phyloP scores from a whole-genome alignment of 2,888 invertebrate species.

The Drosophila helvetica region DNA sequence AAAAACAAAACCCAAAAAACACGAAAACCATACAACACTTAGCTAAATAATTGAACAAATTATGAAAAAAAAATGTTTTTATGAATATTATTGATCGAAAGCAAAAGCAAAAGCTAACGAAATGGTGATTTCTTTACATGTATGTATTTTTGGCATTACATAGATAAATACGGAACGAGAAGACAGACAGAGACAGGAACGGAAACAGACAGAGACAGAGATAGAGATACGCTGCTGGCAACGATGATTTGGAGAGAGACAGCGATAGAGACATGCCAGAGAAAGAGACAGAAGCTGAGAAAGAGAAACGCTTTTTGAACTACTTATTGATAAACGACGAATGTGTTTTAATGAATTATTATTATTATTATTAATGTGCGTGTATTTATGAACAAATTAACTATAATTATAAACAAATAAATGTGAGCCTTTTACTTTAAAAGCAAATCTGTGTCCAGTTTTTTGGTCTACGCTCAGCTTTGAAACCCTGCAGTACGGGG shows the following conservation, averaged over 20 bases:
- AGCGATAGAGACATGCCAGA: constrained; percentile 4
- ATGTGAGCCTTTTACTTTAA: constrained; percentile 76
- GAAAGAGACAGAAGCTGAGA: not conserved
- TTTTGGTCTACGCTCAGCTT: too few relatives aligned
- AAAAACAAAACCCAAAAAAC: constrained; percentile 11
- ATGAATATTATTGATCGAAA: constrained; percentile 33
- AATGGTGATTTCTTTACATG: constrained; percentile 67
- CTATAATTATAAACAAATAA: constrained; percentile 67
- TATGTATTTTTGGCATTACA: constrained; percentile 51
- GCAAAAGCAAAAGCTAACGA: constrained; percentile 25
- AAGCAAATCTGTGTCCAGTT: constrained; percentile 43
- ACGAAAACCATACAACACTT: constrained; percentile 23
- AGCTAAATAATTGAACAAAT: constrained; percentile 45
- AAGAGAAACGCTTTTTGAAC: constrained; percentile 58
- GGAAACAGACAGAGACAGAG: too few relatives aligned
- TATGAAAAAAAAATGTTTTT: constrained; percentile 32
- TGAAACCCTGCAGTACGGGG: too few relatives aligned
- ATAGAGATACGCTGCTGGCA: constrained; percentile 5
- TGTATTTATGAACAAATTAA: constrained; percentile 74
- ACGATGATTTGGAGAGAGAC: not conserved
- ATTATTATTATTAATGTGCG: constrained; percentile 66
- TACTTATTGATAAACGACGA: constrained; percentile 61
- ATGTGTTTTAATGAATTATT: constrained; percentile 71
- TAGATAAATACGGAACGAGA: constrained; percentile 28
- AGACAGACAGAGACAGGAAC: constrained; percentile 9